Conservation (phyloP, 1,140 invertebrate species). For the Harlomillsia oculata region DNA sequence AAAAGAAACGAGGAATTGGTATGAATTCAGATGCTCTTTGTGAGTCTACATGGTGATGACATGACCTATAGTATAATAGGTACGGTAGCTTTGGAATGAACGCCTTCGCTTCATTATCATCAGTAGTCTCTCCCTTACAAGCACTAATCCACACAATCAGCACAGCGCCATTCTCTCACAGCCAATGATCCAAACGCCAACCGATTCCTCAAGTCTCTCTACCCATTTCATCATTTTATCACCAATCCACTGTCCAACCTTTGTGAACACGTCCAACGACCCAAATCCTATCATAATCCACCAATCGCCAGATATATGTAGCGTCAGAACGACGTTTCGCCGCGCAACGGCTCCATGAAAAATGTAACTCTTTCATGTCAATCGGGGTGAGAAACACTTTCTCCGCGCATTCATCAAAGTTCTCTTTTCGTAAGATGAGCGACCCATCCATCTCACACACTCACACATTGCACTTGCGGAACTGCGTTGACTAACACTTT, state of each 20-base stretch:
- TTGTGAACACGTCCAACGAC: slow-evolving; percentile 10
- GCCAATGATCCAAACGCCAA: not conserved
- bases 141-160: slow-evolving; percentile 8
- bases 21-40: too few species aligned
- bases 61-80: too few species aligned
- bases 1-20: too few species aligned
- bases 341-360: slow-evolving; percentile 11
- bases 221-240: not conserved
- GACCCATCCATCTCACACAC: slow-evolving; percentile 14
- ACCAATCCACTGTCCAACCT: slow-evolving; percentile 13
- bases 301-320: slow-evolving; percentile 7
- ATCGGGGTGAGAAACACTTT: not conserved
- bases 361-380: slow-evolving; percentile 19
- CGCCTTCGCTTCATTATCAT: too few species aligned
- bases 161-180: slow-evolving; percentile 5
- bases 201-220: slow-evolving; percentile 3
- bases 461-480: too few species aligned
- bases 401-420: slow-evolving; percentile 8
- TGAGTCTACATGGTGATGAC: too few species aligned
- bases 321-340: too few species aligned
- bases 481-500: too few species aligned
- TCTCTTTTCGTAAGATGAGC: not conserved
- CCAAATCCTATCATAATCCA: slow-evolving; percentile 19
- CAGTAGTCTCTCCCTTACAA: too few species aligned
- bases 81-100: too few species aligned